A percentile compares a stretch with the other conserved stretches of the same genome.
Evolutionary conservation across 2,113 vertebrate species (phyloP).

Genomic region (Baryphthengus martii): DNA sequence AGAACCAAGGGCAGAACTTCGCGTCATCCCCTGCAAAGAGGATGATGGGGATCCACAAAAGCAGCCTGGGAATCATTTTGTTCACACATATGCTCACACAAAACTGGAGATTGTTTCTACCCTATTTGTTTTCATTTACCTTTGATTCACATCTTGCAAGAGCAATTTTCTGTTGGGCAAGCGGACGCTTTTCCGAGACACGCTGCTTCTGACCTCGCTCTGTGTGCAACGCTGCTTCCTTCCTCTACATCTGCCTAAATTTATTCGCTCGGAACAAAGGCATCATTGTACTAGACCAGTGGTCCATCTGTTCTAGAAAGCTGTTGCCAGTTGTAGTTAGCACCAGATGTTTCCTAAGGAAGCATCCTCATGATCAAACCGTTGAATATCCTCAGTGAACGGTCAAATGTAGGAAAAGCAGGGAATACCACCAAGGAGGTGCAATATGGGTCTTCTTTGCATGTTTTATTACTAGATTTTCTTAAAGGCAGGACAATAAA

Average conservation of each 20-base stretch:
- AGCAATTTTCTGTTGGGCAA: neutral
- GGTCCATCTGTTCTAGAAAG: constrained; percentile 24
- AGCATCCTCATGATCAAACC: neutral
- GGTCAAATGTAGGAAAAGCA: neutral
- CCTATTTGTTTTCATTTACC: neutral
- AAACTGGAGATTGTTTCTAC: neutral
- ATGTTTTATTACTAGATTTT: neutral
- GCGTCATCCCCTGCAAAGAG: neutral
- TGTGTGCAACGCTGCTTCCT: neutral
- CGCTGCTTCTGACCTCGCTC: neutral
- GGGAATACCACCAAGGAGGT: neutral
- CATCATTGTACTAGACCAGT: neutral
- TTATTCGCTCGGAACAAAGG: constrained; percentile 37
- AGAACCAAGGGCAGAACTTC: neutral
- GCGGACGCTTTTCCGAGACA: accelerated
- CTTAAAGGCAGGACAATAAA: neutral
- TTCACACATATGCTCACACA: neutral
- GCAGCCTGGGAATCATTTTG: neutral
- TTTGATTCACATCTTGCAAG: neutral
- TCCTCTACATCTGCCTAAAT: constrained; percentile 39
- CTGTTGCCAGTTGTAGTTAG: neutral
- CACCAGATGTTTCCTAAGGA: constrained; percentile 59
- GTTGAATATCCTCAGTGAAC: neutral
- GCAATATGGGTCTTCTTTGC: neutral
- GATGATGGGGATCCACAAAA: neutral